Evolutionary conservation across 1,140 invertebrate genomes (phyloP), one percentile per base, ranked within the genome.

Genomic region (Wiebesia pumilae): DNA sequence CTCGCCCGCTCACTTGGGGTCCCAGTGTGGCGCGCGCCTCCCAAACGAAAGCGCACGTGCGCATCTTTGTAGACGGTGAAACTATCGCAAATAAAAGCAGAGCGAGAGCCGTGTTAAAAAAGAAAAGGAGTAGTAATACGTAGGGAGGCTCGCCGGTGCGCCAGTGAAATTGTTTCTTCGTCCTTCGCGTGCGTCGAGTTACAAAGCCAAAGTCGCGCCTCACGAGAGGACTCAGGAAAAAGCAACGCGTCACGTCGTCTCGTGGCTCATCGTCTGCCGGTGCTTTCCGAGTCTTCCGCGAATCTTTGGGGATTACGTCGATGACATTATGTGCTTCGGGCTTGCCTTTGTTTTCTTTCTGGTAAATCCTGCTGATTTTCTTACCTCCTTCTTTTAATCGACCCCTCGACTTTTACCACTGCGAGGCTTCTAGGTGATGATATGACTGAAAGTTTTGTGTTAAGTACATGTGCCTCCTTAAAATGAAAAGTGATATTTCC

Each of bases 41-140:
- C n/a, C n/a, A 69, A 73, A 65, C 73, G 83, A 84, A 84, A 77
- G 58, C 83, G 83, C 83, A 67, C 12, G 67, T 19, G 71, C 21
- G 35, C 21, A 27, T 4, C 79, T n/a, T 16, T 69, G 12, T 54
- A 33, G 83, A 79, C 83, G 83, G 58, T 79, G 58, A 84, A 84
- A 79, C 73, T 51, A 58, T n/a, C n/a, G n/a, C 40, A 30, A 82
- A 82, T 71, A 82, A 82, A 71, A 69, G 30, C 33, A 69, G 38
- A 27, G 27, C 58, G 10, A 7, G 58, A 27, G 38, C 0, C 33
- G 24, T 3, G 33, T n/a, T 30, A 77, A 62, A 54, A 54, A 38
- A 67, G 35, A 71, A 65, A 71, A 47, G 65, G 81, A 38, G 67
- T 12, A 35, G 35, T 16, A 54, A 33, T 21, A 12, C 51, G 51